Evolutionary conservation across 1,140 invertebrate species (phyloP).

Genomic region (Chrysomallon squamiferum): DNA sequence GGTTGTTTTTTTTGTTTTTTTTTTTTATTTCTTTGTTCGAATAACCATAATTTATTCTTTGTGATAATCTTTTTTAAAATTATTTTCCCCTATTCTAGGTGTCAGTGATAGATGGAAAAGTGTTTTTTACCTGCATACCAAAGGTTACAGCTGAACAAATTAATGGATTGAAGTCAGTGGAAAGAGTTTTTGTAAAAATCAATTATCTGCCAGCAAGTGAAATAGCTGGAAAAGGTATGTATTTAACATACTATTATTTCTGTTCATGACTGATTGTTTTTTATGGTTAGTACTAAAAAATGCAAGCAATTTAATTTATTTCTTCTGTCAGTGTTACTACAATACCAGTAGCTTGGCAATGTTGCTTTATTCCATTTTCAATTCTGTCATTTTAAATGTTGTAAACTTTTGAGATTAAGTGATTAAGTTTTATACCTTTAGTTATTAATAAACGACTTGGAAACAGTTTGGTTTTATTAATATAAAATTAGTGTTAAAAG

Average conservation of each 20-base stretch:
- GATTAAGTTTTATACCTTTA: too few relatives aligned
- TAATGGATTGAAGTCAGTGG: slow-evolving; percentile 10
- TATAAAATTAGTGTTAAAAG: too few relatives aligned
- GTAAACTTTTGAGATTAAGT: too few relatives aligned
- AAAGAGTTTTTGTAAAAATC: slow-evolving; percentile 16
- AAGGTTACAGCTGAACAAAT: neutral
- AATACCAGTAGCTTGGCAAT: neutral
- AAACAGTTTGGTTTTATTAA: too few relatives aligned
- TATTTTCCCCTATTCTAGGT: too few relatives aligned
- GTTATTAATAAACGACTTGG: too few relatives aligned
- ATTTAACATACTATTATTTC: neutral
- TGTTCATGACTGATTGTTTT: neutral
- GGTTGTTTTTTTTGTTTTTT: too few relatives aligned
- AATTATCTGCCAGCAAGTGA: slow-evolving; percentile 7
- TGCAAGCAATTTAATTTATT: neutral
- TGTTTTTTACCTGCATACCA: slow-evolving; percentile 3
- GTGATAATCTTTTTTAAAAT: too few relatives aligned
- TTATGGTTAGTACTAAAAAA: neutral
- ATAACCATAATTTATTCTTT: too few relatives aligned
- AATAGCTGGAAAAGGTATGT: neutral
- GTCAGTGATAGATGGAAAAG: slow-evolving; percentile 13
- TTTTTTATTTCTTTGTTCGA: too few relatives aligned
- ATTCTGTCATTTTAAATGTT: neutral
- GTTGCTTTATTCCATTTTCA: neutral
- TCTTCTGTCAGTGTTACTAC: neutral